Evolutionary conservation across 2,888 invertebrate genomes (phyloP).

Genomic region (Athrips mouffetella): DNA sequence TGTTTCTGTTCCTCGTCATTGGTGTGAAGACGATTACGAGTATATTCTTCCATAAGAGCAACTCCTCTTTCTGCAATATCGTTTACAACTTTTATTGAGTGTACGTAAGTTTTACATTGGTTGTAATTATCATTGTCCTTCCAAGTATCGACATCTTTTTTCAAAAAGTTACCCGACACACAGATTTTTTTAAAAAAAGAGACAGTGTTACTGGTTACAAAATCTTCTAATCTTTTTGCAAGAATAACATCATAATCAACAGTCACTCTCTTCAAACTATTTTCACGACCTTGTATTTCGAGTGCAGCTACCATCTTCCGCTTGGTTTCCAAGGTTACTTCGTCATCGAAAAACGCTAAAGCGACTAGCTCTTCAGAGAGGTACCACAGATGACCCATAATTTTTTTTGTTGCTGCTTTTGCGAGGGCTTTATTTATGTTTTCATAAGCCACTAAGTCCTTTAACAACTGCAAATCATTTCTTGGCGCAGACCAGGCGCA

Average conservation of each 20-base stretch:
- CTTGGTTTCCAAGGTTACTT: neutral
- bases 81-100: too few species aligned
- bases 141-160: too few species aligned
- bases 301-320: neutral
- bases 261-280: neutral
- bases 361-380: neutral
- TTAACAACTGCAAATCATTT: conserved; percentile 15
- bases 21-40: too few species aligned
- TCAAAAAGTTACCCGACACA: too few species aligned
- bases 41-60: too few species aligned
- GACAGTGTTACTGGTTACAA: neutral
- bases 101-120: too few species aligned
- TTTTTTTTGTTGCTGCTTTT: neutral
- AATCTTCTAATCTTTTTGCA: neutral
- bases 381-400: neutral
- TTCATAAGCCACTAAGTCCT: neutral
- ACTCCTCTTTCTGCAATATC: too few species aligned
- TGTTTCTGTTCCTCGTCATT: too few species aligned
- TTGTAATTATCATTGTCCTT: too few species aligned
- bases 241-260: neutral
- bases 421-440: neutral
- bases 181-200: neutral
- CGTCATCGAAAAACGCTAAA: neutral
- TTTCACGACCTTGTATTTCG: neutral
- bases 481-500: conserved; percentile 16